phyloP scores from a whole-genome alignment of 30 jellyfish, hydroid and myxozoan species.

The Chrysaora quinquecirrha region DNA sequence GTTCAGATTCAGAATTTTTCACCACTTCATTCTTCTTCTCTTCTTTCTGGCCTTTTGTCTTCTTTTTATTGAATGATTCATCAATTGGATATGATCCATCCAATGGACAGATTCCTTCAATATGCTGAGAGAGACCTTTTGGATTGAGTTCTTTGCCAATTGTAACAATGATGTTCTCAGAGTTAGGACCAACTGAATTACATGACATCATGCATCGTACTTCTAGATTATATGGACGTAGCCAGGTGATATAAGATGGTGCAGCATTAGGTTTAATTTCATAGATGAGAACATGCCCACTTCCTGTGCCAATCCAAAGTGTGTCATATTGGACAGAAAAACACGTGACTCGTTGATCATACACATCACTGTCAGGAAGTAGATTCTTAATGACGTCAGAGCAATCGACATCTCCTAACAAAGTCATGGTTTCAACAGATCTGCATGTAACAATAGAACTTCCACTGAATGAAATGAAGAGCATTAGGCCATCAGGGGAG shows the following conservation, averaged over 20 bases:
- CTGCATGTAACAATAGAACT: constrained; percentile 43
- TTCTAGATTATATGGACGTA: constrained; percentile 83
- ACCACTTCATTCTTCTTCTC: background rate
- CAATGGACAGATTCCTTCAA: constrained; percentile 38
- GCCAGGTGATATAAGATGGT: constrained; percentile 42
- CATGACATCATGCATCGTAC: constrained; percentile 46
- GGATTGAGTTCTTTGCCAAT: constrained; percentile 80
- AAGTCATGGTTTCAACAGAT: constrained; percentile 11
- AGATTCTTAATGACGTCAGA: constrained; percentile 42
- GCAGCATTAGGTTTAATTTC: constrained; percentile 19
- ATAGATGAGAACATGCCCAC: constrained; percentile 85
- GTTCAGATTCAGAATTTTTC: constrained; percentile 7
- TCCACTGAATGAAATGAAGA: constrained; percentile 59
- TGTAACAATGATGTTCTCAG: constrained; percentile 60
- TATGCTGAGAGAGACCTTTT: constrained; percentile 20
- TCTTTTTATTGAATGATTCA: background rate
- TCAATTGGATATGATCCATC: constrained; percentile 43
- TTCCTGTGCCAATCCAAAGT: constrained; percentile 96
- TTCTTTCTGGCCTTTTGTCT: background rate
- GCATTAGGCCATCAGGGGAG: constrained; percentile 39
- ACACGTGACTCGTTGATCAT: constrained; percentile 85
- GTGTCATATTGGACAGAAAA: constrained; percentile 74
- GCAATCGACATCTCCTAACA: constrained; percentile 52
- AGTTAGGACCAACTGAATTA: constrained; percentile 16
- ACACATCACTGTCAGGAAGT: constrained; percentile 48